Evolutionary conservation across 2,113 vertebrate genomes (phyloP), one percentile per base, ranked within the genome.

Genomic region (Alligator sinensis): DNA sequence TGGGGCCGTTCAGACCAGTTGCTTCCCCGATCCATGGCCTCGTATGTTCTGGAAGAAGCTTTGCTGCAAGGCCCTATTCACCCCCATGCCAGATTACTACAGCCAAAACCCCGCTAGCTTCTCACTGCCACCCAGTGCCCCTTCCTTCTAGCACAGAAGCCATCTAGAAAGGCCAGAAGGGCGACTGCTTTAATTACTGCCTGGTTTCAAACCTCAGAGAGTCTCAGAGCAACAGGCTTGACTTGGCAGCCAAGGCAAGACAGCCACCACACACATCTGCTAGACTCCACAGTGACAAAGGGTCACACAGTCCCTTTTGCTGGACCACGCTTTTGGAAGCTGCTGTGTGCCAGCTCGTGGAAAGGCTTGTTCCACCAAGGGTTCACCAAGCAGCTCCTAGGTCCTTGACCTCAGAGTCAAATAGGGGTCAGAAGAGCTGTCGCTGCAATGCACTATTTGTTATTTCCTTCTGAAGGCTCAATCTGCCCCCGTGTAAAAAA

Each of bases 81-180:
- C 61, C 28, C 76, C 30, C 12, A 0, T 3, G 1, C 54, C 2
- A 2, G 0, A 0, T 68, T 82, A 78, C 47, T 27, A 0, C 0
- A 25, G 63, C 24, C 27, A 17, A n/a, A 28, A 28, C 64, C 64
- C 14, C 15, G 64, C 10, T 13, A 16, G 12, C 11, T 14, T 13
- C 81, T 27, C 77, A 25, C 30, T 14, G 38, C 14, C 86, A 72
- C 64, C 5, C 9, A 66, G 27, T 66, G 64, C 64, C 28, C 64
- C 15, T 66, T 66, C 64, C 64, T 66, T 7, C 15, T n/a, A 34
- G 34, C 34, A 34, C 34, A 34, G 34, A 34, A 34, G 34, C 34
- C 34, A 34, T 4, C 34, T 34, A 34, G 34, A 34, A 34, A 34
- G 34, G 34, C 34, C 34, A 3, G 1, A 11, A 14, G 19, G 22